Percentiles rank a stretch among this genome's conserved stretches.
Evolutionary conservation across 2,113 vertebrate genomes (phyloP).

Genomic region (Trematocara unimaculatum): DNA sequence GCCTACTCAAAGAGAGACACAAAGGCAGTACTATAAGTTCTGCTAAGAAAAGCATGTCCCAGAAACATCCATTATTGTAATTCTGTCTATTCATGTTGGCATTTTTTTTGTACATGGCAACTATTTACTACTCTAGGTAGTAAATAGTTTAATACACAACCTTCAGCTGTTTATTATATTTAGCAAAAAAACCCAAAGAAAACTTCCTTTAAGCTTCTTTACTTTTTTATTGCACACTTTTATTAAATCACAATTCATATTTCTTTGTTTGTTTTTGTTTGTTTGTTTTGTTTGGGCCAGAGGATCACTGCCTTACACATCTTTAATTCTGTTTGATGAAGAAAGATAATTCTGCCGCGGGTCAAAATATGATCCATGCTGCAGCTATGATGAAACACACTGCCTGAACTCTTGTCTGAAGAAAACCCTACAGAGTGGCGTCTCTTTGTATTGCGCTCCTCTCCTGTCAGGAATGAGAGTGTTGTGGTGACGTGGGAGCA

Average conservation of each 20-base stretch:
- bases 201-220: not conserved
- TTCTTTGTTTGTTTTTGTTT: not conserved
- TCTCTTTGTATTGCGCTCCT: not conserved
- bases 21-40: not conserved
- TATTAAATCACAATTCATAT: not conserved
- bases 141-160: not conserved
- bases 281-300: not conserved
- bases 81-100: not conserved
- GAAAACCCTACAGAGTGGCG: not conserved
- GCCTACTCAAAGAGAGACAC: not conserved
- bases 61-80: not conserved
- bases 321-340: not conserved
- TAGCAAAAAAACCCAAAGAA: not conserved
- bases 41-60: not conserved
- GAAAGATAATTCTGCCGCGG: not conserved
- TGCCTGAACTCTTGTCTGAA: not conserved
- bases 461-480: slow-evolving; percentile 8
- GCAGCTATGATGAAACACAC: not conserved
- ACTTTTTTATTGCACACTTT: not conserved
- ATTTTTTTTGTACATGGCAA: not conserved
- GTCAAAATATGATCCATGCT: not conserved
- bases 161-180: not conserved
- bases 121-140: not conserved
- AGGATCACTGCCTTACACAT: not conserved
- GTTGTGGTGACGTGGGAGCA: slow-evolving; percentile 1